These are phyloP conservation scores for Holocentrus rufus DNA, from an alignment of 2,797 vertebrate genomes.

Conservation along the genomic window DNA sequence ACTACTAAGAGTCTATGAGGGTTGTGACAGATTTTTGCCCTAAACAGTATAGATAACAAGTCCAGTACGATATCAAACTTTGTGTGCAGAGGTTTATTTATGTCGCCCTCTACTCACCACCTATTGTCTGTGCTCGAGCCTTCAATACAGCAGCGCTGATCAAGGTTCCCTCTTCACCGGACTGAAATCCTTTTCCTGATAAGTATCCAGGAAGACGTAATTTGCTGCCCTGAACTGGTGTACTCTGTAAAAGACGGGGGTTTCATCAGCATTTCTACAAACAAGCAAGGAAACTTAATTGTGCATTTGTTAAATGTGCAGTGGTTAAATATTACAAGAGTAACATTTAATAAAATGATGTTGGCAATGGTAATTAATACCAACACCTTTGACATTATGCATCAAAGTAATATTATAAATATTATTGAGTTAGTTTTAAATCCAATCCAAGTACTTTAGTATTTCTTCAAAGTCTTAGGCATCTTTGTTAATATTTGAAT, in stretches of 20 bases:
- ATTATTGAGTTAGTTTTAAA: slow-evolving; percentile 31
- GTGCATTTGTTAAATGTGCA: too few species aligned
- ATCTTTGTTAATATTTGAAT: slow-evolving; percentile 36
- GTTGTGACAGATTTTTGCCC: too few species aligned
- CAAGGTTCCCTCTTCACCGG: slow-evolving; percentile 90
- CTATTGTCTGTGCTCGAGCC: slow-evolving; percentile 88
- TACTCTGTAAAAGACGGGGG: slow-evolving; percentile 79
- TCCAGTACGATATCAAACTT: background rate
- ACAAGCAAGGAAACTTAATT: background rate
- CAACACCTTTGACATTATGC: background rate
- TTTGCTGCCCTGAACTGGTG: slow-evolving; percentile 95
- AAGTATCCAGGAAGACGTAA: slow-evolving; percentile 95
- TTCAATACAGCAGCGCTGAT: slow-evolving; percentile 91
- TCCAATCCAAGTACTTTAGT: background rate
- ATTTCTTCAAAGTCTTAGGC: background rate
- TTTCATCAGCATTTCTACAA: slow-evolving; percentile 7
- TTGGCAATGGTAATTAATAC: background rate
- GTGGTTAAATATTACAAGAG: too few species aligned
- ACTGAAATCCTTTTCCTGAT: slow-evolving; percentile 98
- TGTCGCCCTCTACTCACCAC: slow-evolving; percentile 72
- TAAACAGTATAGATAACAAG: too few species aligned
- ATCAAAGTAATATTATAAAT: background rate
- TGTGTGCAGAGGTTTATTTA: background rate
- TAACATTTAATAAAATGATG: background rate
- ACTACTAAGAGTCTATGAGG: background rate